Conservation (phyloP, 2,113 vertebrate genomes). For the Leptobrachium leishanense region DNA sequence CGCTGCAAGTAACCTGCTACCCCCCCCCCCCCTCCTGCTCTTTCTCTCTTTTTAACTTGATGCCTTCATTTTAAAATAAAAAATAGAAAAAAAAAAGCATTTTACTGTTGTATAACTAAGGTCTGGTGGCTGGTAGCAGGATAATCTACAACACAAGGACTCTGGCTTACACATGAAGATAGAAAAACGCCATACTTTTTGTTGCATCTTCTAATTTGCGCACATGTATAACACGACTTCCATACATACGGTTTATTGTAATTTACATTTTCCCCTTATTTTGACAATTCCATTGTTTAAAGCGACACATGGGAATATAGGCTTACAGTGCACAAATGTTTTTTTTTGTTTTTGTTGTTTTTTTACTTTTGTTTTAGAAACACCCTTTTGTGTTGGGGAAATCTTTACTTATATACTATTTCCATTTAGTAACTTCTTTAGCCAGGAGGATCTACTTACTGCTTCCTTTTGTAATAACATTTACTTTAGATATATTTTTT, state of each 20-base stretch:
- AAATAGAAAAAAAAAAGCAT: conserved; percentile 63
- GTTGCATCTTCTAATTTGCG: conserved; percentile 71
- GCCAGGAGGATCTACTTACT: conserved; percentile 85
- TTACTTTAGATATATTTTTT: conserved; percentile 85
- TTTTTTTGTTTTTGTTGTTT: conserved; percentile 77
- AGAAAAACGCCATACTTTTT: conserved; percentile 75
- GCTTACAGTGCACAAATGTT: conserved; percentile 80
- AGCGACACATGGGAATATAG: conserved; percentile 74
- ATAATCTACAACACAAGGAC: conserved; percentile 70
- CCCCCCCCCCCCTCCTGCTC: conserved; percentile 50
- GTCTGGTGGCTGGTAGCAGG: conserved; percentile 80
- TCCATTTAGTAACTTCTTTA: conserved; percentile 85
- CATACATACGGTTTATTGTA: conserved; percentile 74
- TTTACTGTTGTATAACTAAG: conserved; percentile 85
- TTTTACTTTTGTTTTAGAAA: conserved; percentile 74
- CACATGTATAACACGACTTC: conserved; percentile 69
- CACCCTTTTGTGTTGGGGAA: conserved; percentile 70
- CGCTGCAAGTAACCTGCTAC: conserved; percentile 72
- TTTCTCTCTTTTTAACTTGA: conserved; percentile 62
- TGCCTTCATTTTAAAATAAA: conserved; percentile 70
- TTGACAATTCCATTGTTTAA: conserved; percentile 79
- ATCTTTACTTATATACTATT: conserved; percentile 78
- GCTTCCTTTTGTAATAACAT: conserved; percentile 87
- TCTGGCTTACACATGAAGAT: conserved; percentile 70
- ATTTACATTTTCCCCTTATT: conserved; percentile 72